Evolutionary conservation across 1,140 invertebrate species (phyloP).

Genomic region (Cherax destructor): DNA sequence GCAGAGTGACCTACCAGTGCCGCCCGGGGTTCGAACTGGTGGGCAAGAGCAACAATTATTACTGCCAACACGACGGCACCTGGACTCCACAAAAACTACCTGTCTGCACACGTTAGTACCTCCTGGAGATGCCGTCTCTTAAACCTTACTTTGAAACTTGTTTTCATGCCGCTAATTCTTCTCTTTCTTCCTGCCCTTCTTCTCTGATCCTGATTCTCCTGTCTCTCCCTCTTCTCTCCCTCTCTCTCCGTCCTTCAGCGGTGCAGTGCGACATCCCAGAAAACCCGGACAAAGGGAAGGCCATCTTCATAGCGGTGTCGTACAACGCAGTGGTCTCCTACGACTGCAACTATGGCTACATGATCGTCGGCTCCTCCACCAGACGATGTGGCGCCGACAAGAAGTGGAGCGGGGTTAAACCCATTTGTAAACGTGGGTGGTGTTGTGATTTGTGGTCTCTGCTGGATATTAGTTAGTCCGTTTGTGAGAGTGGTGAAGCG

Average conservation of each 20-base stretch:
- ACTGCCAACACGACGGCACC: slow-evolving; percentile 76
- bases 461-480: not conserved
- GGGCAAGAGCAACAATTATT: slow-evolving; percentile 86
- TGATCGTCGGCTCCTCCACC: slow-evolving; percentile 79
- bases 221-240: not conserved
- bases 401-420: slow-evolving; percentile 85
- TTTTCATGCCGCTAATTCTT: not conserved
- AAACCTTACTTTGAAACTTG: too few species aligned
- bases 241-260: slow-evolving; percentile 76
- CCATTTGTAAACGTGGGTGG: slow-evolving; percentile 70
- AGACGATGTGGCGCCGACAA: slow-evolving; percentile 90
- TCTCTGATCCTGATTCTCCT: not conserved
- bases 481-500: too few species aligned
- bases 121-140: not conserved
- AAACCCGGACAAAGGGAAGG: slow-evolving; percentile 91
- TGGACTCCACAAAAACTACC: slow-evolving; percentile 91
- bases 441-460: not conserved
- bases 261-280: slow-evolving; percentile 92
- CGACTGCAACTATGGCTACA: slow-evolving; percentile 94
- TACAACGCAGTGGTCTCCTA: slow-evolving; percentile 96
- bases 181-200: not conserved
- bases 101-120: slow-evolving; percentile 86
- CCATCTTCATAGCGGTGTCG: slow-evolving; percentile 92
- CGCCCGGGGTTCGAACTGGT: slow-evolving; percentile 93
- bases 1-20: slow-evolving; percentile 93